Percentiles rank a stretch among this genome's conserved stretches.
Evolutionary conservation across 2,888 invertebrate genomes (phyloP).

Genomic region (Ormyrus pomaceus): DNA sequence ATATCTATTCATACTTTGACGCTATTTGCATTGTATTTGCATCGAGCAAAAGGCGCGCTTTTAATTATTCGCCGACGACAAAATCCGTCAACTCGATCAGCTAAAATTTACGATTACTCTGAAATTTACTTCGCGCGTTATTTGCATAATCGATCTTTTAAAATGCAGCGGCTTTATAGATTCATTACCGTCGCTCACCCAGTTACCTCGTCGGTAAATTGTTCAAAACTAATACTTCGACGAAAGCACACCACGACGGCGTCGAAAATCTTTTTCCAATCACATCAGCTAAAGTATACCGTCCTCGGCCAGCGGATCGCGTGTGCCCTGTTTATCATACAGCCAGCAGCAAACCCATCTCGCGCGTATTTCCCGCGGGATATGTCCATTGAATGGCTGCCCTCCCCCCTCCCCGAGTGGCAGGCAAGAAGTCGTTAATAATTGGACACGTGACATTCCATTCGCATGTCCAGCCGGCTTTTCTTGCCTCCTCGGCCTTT

Average conservation of each 20-base stretch:
- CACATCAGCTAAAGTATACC: not conserved
- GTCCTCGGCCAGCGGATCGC: not conserved
- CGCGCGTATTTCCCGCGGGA: constrained; percentile 17
- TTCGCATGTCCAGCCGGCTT: constrained; percentile 37
- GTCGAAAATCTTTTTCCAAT: not conserved
- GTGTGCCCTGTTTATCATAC: constrained; percentile 11
- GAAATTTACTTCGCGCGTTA: constrained; percentile 19
- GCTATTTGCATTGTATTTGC: not conserved
- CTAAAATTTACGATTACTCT: constrained; percentile 19
- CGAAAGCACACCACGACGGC: no score
- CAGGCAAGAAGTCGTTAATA: constrained; percentile 54
- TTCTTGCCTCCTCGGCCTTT: constrained; percentile 21
- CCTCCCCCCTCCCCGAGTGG: not conserved
- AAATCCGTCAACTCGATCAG: constrained; percentile 27
- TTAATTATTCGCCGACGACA: constrained; percentile 38
- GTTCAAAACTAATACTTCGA: no score
- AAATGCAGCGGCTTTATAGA: not conserved
- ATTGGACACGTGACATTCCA: constrained; percentile 54
- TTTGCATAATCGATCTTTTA: constrained; percentile 41
- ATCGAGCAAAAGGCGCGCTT: constrained; percentile 15
- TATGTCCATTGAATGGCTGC: constrained; percentile 20
- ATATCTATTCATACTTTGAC: no score
- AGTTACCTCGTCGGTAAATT: no score
- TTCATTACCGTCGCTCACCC: not conserved
- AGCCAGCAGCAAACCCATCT: not conserved